Evolutionary conservation across 64 coral and sea anemone genomes (phyloP).

Genomic region (Stylophora pistillata): DNA sequence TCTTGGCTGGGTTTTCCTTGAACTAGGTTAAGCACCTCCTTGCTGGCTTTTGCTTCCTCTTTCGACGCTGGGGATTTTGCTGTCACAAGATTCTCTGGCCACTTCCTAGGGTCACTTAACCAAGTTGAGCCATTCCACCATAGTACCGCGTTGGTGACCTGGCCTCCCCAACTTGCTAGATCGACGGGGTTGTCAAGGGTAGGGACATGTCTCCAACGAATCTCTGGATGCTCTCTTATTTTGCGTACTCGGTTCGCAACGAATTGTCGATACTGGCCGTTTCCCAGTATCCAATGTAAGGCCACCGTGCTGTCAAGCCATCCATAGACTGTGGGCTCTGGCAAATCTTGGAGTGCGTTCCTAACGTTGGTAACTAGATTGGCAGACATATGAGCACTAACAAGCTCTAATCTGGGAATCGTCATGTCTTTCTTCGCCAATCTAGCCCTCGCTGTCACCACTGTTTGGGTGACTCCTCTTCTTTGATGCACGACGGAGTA

Average conservation of each 20-base stretch:
- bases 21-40: conserved; percentile 28
- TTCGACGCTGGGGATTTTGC: not conserved
- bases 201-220: not conserved
- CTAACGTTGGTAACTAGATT: conserved; percentile 5
- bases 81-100: conserved; percentile 57
- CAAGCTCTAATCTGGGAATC: conserved; percentile 9
- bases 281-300: conserved; percentile 1
- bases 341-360: not conserved
- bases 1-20: not conserved
- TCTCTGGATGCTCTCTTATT: not conserved
- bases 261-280: not conserved
- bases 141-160: not conserved
- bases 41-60: conserved; percentile 31
- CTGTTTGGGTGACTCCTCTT: not conserved
- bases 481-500: not conserved
- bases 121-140: not conserved
- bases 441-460: not conserved
- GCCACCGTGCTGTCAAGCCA: conserved; percentile 32
- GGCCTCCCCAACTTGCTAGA: not conserved
- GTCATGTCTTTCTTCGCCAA: conserved; percentile 8
- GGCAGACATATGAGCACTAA: not conserved
- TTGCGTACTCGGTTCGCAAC: conserved; percentile 9
- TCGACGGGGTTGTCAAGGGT: conserved; percentile 2
- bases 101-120: not conserved
- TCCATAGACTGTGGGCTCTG: not conserved